Evolutionary conservation across 2,113 vertebrate species (phyloP), one percentile per base, ranked within the genome.

Genomic region (Anhinga rufa): DNA sequence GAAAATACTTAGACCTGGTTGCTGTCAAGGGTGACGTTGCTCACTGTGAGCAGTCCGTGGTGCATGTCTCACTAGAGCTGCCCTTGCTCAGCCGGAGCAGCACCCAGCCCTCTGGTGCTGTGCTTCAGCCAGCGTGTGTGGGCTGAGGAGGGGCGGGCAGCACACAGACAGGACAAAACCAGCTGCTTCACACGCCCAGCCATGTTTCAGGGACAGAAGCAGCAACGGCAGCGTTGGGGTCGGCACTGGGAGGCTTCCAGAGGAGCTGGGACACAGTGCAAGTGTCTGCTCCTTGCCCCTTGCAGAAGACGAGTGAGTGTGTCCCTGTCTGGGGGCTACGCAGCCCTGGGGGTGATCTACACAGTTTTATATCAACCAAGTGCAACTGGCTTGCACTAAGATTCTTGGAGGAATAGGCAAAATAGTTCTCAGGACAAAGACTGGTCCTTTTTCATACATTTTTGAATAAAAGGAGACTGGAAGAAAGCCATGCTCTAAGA

Each of bases 291-390:
- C 25, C 0, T 14, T 11, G 21, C 46, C 13, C 46, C 21, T 24
- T 17, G 12, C 9, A 42, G 24, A 72, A 54, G 29, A 25, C 17
- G 15, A 38, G 48, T 0, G 0, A 72, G 31, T 3, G 42, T n/a
- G 46, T 40, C 36, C 46, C 65, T n/a, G n/a, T n/a, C 61, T 16
- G 25, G 8, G n/a, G 42, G 25, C 54, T 54, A 3, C 1, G 1
- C 14, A 65, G 82, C 26, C 51, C 80, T 38, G 38, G 46, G 55
- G 26, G 7, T 31, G 34, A 65, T 42, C 46, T 29, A 10, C 28
- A 28, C 5, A 1, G 44, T 21, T 68, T 44, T 46, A 1, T 7
- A 10, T 24, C 65, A 85, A 28, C n/a, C 3, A 6, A 34, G 52
- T 22, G 24, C 54, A 44, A 31, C 26, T 17, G 36, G 14, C 55